Percentiles rank a stretch among this genome's conserved stretches.
Evolutionary conservation across 2,888 invertebrate species (phyloP).

Genomic region (Octodonta nipae): DNA sequence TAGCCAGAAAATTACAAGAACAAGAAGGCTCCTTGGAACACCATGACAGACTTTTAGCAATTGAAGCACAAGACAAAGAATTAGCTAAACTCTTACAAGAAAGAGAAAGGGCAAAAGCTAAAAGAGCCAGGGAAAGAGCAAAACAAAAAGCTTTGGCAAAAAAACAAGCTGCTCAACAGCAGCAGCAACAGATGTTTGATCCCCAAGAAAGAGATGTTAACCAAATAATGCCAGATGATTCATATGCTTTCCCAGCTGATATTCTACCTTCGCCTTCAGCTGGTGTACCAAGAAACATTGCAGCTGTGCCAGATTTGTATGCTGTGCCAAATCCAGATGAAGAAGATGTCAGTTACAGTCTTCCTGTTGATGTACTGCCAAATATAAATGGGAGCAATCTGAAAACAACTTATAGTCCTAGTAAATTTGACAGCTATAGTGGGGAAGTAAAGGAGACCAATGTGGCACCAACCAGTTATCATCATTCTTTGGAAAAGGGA

Average conservation of each 20-base stretch:
- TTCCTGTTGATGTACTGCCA: slow-evolving; percentile 31
- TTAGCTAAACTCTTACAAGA: slow-evolving; percentile 64
- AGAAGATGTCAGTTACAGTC: slow-evolving; percentile 34
- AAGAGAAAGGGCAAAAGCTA: slow-evolving; percentile 55
- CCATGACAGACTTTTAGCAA: slow-evolving; percentile 45
- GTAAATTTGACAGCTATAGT: slow-evolving; percentile 12
- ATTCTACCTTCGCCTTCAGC: slow-evolving; percentile 29
- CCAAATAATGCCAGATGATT: slow-evolving; percentile 33
- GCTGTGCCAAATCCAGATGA: slow-evolving; percentile 23
- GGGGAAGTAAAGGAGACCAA: slow-evolving; percentile 19
- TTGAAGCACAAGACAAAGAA: slow-evolving; percentile 69
- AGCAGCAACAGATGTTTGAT: slow-evolving; percentile 22
- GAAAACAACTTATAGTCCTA: slow-evolving; percentile 12
- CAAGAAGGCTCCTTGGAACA: slow-evolving; percentile 53
- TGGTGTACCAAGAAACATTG: slow-evolving; percentile 17
- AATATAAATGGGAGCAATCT: slow-evolving; percentile 9
- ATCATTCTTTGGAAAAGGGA: slow-evolving; percentile 15
- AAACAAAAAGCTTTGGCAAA: slow-evolving; percentile 45
- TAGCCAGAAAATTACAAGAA: slow-evolving; percentile 62
- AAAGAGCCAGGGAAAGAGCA: slow-evolving; percentile 56
- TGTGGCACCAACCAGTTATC: slow-evolving; percentile 15
- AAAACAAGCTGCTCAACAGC: slow-evolving; percentile 37
- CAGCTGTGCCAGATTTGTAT: slow-evolving; percentile 22
- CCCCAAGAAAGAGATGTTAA: slow-evolving; percentile 13
- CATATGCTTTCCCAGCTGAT: slow-evolving; percentile 44